Conservation (phyloP, 2,113 vertebrate species). For the Sylvicapra grimmia region DNA sequence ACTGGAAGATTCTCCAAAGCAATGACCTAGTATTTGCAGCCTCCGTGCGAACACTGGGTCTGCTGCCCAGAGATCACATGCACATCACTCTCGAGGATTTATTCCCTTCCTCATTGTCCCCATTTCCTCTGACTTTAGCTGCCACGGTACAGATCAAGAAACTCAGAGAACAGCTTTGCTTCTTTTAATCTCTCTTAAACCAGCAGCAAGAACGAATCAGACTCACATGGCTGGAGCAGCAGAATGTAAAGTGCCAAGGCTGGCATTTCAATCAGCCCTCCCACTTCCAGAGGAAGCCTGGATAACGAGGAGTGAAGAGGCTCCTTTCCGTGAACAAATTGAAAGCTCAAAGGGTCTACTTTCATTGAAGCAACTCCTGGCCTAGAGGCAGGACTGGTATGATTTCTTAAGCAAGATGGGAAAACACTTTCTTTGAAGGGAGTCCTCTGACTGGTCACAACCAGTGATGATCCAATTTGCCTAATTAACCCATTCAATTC, state of each 20-base stretch:
- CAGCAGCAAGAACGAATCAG: constrained; percentile 8
- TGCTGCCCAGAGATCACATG: constrained; percentile 19
- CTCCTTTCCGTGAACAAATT: neutral
- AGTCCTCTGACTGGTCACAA: neutral
- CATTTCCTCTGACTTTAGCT: constrained; percentile 6
- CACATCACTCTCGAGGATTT: constrained; percentile 32
- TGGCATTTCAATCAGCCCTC: neutral
- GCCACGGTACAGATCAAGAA: constrained; percentile 26
- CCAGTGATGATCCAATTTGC: neutral
- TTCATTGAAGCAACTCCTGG: neutral
- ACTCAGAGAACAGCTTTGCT: constrained; percentile 38
- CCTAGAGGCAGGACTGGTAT: neutral
- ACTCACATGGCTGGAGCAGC: neutral
- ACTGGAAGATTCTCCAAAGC: constrained; percentile 41
- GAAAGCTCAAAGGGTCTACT: neutral
- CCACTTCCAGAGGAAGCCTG: neutral
- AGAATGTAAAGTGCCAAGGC: constrained; percentile 9
- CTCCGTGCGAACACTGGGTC: neutral
- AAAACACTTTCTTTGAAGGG: neutral
- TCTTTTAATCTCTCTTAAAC: constrained; percentile 48
- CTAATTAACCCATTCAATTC: neutral
- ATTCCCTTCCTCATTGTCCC: constrained; percentile 19
- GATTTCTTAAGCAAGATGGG: neutral
- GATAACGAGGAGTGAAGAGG: neutral
- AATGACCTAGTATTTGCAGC: constrained; percentile 35